A percentile compares a stretch with the other conserved stretches of the same genome.
Evolutionary conservation across 2,888 invertebrate genomes (phyloP).

Genomic region (Acanthopleura granulata): DNA sequence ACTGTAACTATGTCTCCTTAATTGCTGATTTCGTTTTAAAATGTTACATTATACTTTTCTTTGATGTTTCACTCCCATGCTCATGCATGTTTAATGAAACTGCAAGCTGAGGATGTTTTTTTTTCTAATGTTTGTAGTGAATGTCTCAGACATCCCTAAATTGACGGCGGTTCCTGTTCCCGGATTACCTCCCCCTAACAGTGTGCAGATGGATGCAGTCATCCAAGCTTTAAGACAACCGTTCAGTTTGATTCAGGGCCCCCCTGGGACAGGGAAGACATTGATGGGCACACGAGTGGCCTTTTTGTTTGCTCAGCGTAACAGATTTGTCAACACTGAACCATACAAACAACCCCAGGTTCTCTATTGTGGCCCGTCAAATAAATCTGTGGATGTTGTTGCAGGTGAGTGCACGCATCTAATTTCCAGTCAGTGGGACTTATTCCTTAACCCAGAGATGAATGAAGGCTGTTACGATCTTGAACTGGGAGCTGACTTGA

Average conservation of each 20-base stretch:
- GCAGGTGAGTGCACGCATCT: constrained; percentile 45
- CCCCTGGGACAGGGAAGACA: constrained; percentile 63
- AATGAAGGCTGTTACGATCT: no score
- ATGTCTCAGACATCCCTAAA: no score
- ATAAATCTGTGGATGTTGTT: constrained; percentile 58
- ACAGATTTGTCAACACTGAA: constrained; percentile 27
- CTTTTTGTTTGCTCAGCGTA: constrained; percentile 40
- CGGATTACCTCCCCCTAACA: constrained; percentile 36
- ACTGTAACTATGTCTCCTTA: no score
- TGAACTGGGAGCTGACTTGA: no score
- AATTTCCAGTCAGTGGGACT: no score
- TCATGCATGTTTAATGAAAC: no score
- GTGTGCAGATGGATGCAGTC: constrained; percentile 51
- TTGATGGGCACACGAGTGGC: constrained; percentile 49
- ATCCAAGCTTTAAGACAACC: constrained; percentile 45
- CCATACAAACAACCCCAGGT: constrained; percentile 41
- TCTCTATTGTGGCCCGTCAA: constrained; percentile 62
- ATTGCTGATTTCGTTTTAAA: no score
- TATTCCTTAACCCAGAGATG: no score
- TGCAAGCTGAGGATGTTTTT: no score
- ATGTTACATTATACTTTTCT: no score
- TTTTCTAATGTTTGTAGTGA: no score
- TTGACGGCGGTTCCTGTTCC: constrained; percentile 22
- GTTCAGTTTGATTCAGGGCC: constrained; percentile 58
- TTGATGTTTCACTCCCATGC: no score